A percentile compares a stretch with the other conserved stretches of the same genome.
Conservation (phyloP, 2,113 vertebrate species). For the Lophochroa leadbeateri region DNA sequence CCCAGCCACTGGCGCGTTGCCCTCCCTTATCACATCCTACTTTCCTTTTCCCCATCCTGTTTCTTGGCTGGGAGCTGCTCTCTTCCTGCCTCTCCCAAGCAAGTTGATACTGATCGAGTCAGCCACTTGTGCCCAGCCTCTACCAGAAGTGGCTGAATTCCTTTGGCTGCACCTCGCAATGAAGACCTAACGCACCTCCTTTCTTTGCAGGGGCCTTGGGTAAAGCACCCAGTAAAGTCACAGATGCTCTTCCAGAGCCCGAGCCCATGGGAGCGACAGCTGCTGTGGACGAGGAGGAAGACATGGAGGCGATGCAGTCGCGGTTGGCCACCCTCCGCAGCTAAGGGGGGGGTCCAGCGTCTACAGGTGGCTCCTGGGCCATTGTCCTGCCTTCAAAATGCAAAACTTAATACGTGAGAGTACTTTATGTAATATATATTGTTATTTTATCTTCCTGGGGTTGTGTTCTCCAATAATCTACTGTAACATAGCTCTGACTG, state of each 20-base stretch:
- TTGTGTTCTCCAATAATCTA: constrained; percentile 21
- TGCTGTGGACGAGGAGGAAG: constrained; percentile 88
- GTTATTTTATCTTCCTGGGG: constrained; percentile 8
- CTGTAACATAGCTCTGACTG: constrained; percentile 3
- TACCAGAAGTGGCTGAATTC: background rate
- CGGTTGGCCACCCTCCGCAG: constrained; percentile 91
- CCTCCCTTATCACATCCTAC: background rate
- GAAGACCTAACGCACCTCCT: accelerated
- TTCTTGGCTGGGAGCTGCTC: background rate
- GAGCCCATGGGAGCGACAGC: constrained; percentile 79
- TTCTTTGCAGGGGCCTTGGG: constrained; percentile 88
- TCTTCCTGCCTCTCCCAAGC: background rate
- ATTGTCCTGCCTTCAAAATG: background rate
- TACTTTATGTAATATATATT: constrained; percentile 67
- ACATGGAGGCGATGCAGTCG: constrained; percentile 96
- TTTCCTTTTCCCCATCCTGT: background rate
- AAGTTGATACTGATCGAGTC: background rate
- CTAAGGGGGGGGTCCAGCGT: constrained; percentile 62
- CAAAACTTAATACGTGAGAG: background rate
- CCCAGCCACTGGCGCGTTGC: accelerated
- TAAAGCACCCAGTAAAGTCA: constrained; percentile 96
- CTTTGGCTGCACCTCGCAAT: background rate
- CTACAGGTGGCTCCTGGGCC: background rate
- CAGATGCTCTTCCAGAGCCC: constrained; percentile 88
- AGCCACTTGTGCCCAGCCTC: background rate